Conservation (phyloP, 2,113 vertebrate genomes). For the Ophiodon elongatus region DNA sequence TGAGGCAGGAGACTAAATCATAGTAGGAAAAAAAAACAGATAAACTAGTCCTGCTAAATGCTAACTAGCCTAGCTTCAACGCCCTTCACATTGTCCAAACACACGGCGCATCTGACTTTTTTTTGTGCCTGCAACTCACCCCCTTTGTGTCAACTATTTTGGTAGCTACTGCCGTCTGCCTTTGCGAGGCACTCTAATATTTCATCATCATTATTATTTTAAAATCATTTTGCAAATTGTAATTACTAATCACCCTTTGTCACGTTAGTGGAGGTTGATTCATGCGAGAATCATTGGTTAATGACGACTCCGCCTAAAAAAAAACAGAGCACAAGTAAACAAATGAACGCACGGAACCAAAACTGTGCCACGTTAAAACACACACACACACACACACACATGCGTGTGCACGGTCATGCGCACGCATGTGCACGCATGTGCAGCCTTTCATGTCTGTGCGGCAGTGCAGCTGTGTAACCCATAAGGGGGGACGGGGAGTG, state of each 20-base stretch:
- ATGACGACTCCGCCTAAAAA: slow-evolving; percentile 3
- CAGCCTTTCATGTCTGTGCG: slow-evolving; percentile 12
- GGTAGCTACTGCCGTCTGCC: neutral
- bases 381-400: slow-evolving; percentile 2
- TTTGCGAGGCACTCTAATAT: neutral
- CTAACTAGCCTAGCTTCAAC: neutral
- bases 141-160: neutral
- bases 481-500: slow-evolving; percentile 39
- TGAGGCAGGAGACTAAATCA: neutral
- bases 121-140: neutral
- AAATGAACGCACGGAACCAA: slow-evolving; percentile 4
- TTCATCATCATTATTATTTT: neutral
- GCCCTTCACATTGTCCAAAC: too few relatives aligned
- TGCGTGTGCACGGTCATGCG: neutral
- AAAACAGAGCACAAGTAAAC: slow-evolving; percentile 1
- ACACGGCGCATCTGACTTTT: neutral
- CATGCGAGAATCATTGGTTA: neutral
- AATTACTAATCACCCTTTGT: neutral
- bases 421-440: neutral
- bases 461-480: slow-evolving; percentile 23
- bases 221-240: neutral
- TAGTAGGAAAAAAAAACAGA: neutral
- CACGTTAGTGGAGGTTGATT: neutral
- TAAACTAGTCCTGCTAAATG: neutral
- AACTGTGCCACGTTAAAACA: slow-evolving; percentile 4